These are phyloP conservation scores for Irena cyanogastra DNA, from an alignment of 2,113 vertebrate species.

Conservation along the genomic window DNA sequence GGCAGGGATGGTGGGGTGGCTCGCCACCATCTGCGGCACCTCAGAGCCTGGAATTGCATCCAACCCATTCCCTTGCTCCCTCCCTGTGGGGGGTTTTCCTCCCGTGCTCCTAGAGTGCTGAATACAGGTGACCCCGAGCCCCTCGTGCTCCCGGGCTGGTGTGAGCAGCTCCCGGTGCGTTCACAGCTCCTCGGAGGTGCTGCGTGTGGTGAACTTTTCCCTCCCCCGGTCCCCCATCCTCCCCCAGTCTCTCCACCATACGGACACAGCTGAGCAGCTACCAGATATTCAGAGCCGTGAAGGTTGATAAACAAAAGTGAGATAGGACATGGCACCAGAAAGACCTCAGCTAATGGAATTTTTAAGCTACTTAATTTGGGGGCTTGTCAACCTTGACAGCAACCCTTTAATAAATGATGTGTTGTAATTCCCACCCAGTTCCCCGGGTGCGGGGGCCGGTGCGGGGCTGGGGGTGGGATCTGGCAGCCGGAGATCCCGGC, in stretches of 20 bases:
- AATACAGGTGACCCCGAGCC: not conserved
- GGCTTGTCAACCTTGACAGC: constrained; percentile 53
- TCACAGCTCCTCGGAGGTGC: not conserved
- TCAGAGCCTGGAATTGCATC: not conserved
- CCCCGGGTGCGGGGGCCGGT: not conserved
- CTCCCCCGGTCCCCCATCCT: not conserved
- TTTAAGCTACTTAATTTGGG: constrained; percentile 66
- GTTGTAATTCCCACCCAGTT: not conserved
- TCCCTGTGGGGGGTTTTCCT: not conserved
- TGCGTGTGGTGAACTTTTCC: not conserved
- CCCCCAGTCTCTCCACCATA: not conserved
- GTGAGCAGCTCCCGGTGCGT: not conserved
- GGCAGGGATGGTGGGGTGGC: rapidly evolving
- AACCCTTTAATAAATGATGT: constrained; percentile 48
- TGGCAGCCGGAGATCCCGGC: not conserved
- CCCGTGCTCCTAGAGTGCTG: not conserved
- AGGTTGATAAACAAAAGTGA: constrained; percentile 68
- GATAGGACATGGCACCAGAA: constrained; percentile 63
- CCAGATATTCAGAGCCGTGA: constrained; percentile 56
- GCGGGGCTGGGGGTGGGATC: not conserved
- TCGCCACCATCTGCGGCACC: not conserved
- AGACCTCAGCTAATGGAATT: constrained; percentile 64
- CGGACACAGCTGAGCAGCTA: constrained; percentile 55
- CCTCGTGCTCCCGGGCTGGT: not conserved
- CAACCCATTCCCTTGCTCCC: not conserved